Percentiles rank a stretch among this genome's conserved stretches.
Evolutionary conservation across 2,113 vertebrate genomes (phyloP).

Genomic region (Prunella fulvescens): DNA sequence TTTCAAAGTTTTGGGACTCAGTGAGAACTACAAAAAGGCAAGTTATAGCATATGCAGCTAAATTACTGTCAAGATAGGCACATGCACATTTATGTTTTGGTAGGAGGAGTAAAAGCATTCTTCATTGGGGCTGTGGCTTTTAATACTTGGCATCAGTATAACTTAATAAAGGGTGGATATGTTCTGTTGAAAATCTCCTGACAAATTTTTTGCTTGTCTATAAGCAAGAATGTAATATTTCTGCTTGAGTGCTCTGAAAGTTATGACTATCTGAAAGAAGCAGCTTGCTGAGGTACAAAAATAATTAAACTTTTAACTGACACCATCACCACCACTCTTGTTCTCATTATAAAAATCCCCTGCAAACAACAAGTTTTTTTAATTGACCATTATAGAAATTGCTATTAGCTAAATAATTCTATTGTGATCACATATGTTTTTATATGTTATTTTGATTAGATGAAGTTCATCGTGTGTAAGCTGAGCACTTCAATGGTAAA

Average conservation of each 20-base stretch:
- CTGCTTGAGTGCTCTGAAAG: background rate
- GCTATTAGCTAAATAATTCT: background rate
- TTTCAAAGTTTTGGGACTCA: background rate
- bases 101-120: background rate
- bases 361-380: background rate
- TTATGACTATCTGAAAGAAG: background rate
- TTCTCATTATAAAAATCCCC: background rate
- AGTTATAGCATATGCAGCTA: background rate
- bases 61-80: background rate
- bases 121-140: background rate
- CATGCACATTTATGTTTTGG: background rate
- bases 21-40: background rate
- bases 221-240: background rate
- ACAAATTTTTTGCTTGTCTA: background rate
- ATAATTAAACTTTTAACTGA: background rate
- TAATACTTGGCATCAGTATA: background rate
- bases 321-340: background rate
- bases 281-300: background rate
- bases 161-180: background rate
- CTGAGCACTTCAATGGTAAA: background rate
- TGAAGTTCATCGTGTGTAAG: background rate
- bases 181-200: background rate
- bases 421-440: background rate
- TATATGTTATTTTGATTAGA: conserved; percentile 23
- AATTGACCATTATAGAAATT: background rate